Base-by-base conservation (phyloP, 2,888 invertebrate genomes). In the Thyatira batis region DNA sequence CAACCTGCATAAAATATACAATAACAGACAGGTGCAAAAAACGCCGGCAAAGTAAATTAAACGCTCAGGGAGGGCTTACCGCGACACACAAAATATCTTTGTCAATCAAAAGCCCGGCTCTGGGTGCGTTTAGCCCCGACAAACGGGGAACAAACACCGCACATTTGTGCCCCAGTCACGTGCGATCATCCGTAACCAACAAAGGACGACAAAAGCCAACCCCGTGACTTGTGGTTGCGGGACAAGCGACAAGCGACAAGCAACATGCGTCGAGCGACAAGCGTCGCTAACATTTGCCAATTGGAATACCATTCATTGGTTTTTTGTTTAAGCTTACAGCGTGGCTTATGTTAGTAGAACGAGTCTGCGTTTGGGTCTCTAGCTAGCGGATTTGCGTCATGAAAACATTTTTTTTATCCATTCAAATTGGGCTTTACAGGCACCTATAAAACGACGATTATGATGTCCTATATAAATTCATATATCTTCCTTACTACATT, bases 151-250 rank as follows among this genome's bases (percentile, higher is more conserved):
- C 78, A 80, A 83, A 78, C 78, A 78, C 67, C 69, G 74, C 64
- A 68, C 79, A 80, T 87, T 86, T 77, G 84, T 81, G 86, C 65
- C 63, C 73, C 59, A 76, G 84, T 83, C 89, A 89, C 89, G 89
- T 74, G 80, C 85, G 79, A 77, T 83, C 85, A 85, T 82, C 84
- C 80, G 80, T 82, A 81, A 78, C 84, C 85, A 76, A 84, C 85
- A 85, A 85, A 84, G 80, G 80, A 78, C 39, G 54, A 76, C 76
- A 73, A 76, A 39, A 39, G 39, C 69, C 63, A 69, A 68, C 58
- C 67, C 60, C 61, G 58, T 62, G 65, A 64, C 61, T 56, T 60
- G 60, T 44, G 49, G 43, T 46, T 20, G 28, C 23, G 45, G 33
- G 25, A 46, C 48, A 51, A 51, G 20, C 33, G 48, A 57, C 58